Base-by-base conservation (phyloP, 2,797 vertebrate genomes). In the Poecile montanus region DNA sequence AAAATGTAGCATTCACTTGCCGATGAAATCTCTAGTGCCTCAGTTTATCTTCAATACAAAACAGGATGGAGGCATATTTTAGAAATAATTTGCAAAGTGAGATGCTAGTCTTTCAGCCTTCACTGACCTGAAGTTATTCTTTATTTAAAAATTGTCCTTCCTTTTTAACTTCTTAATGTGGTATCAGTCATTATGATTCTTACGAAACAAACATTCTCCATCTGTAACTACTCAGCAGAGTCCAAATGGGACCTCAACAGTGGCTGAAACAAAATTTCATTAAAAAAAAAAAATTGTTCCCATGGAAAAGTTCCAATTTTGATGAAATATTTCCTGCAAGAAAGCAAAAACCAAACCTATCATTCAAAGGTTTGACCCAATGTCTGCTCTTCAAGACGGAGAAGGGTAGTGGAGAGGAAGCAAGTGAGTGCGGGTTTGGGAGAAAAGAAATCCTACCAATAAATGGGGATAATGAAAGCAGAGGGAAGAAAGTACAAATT, bases 401-500 rank as follows among this genome's bases (percentile, higher is more conserved):
- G 42, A 67, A 81, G 56, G 23, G 30, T 77, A 82, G 36, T 38
- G 13, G 42, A 92, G 61, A 87, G 58, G 45, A 91, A 74, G 65
- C 21, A 85, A 63, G 57, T 0, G 11, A 74, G 32, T 34, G 51
- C 88, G 75, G 47, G 48, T 87, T 93, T 85, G 66, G 27, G 72
- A 92, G 68, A 61, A 89, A 88, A 86, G n/a, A 81, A 93, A 72
- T 61, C 44, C 65, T 83, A 42, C 68, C 78, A 79, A 79, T 85
- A 93, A 91, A 82, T 48, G 48, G 58, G 56, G 22, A 20, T 70
- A 95, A 80, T 83, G 93, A 87, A 92, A 83, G 68, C 73, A 80
- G 66, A 89, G 50, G 72, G 73, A 91, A 87, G 76, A 86, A 89
- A 85, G 70, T 45, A 87, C 45, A 77, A 88, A 94, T 96, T 96